Evolutionary conservation across 2,888 invertebrate genomes (phyloP).

Genomic region (Ctenicera cuprea): DNA sequence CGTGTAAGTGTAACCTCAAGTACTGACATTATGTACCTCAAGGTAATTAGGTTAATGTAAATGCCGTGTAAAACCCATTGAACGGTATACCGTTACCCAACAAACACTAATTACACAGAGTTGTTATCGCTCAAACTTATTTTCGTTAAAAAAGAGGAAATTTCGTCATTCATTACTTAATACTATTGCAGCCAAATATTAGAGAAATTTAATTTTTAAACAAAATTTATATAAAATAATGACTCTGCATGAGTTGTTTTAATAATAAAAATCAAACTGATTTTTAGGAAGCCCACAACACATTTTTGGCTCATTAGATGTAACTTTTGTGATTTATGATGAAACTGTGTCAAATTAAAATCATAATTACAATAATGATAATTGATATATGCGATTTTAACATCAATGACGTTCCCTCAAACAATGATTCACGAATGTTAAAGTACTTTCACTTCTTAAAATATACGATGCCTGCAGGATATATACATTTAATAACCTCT

Average conservation of each 20-base stretch:
- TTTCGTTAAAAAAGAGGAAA: not conserved
- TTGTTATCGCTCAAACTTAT: not conserved
- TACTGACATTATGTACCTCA: too few relatives aligned
- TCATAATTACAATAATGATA: too few relatives aligned
- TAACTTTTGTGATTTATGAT: too few relatives aligned
- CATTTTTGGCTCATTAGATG: not conserved
- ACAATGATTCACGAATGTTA: too few relatives aligned
- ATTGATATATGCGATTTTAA: too few relatives aligned
- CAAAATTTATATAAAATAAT: too few relatives aligned
- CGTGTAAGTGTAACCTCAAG: too few relatives aligned
- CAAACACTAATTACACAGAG: conserved; percentile 1
- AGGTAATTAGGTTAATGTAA: conserved; percentile 30
- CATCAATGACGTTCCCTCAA: too few relatives aligned
- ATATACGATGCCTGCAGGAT: not conserved
- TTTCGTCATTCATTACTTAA: not conserved
- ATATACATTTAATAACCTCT: conserved; percentile 5
- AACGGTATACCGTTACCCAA: conserved; percentile 8
- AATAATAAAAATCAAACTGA: too few relatives aligned
- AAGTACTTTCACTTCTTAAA: conserved; percentile 5
- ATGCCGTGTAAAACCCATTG: conserved; percentile 12
- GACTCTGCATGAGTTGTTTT: not conserved
- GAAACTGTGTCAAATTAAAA: too few relatives aligned
- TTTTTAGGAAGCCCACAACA: too few relatives aligned
- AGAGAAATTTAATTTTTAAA: too few relatives aligned
- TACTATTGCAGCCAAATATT: not conserved